A percentile compares a stretch with the other conserved stretches of the same genome.
phyloP scores from a whole-genome alignment of 2,888 invertebrate genomes.

The Harmothoe impar region DNA sequence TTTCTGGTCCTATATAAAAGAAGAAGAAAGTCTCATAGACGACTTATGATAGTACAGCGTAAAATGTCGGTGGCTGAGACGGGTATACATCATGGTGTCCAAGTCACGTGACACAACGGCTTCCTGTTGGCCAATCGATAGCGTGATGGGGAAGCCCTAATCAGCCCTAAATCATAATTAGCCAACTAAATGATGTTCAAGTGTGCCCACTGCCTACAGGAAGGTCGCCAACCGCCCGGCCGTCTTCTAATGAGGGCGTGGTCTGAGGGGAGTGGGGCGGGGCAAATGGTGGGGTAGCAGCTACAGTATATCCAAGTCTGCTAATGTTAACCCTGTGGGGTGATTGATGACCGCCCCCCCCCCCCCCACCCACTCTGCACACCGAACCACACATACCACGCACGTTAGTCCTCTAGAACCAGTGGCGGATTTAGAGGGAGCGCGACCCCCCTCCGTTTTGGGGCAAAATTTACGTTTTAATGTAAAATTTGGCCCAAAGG shows the following conservation, averaged over 20 bases:
- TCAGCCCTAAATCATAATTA: slow-evolving; percentile 39
- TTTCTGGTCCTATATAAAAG: no score
- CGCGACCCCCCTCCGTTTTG: no score
- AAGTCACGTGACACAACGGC: neutral
- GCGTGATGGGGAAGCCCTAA: neutral
- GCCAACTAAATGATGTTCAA: slow-evolving; percentile 11
- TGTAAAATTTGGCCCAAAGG: no score
- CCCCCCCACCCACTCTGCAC: no score
- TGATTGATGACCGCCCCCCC: neutral
- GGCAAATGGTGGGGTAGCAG: neutral
- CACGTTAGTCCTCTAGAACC: no score
- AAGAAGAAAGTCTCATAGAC: no score
- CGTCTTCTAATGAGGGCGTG: neutral
- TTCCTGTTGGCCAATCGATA: slow-evolving; percentile 11
- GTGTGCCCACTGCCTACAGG: neutral
- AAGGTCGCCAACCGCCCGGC: neutral
- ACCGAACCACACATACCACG: no score
- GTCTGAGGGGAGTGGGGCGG: neutral
- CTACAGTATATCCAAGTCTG: neutral
- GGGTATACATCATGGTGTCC: neutral
- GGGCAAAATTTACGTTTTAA: no score
- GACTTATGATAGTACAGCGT: no score
- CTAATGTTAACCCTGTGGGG: neutral
- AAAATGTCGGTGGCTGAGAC: no score
- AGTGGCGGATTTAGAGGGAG: no score